Conservation (phyloP, 2,113 vertebrate species). For the Paramormyrops kingsleyae region DNA sequence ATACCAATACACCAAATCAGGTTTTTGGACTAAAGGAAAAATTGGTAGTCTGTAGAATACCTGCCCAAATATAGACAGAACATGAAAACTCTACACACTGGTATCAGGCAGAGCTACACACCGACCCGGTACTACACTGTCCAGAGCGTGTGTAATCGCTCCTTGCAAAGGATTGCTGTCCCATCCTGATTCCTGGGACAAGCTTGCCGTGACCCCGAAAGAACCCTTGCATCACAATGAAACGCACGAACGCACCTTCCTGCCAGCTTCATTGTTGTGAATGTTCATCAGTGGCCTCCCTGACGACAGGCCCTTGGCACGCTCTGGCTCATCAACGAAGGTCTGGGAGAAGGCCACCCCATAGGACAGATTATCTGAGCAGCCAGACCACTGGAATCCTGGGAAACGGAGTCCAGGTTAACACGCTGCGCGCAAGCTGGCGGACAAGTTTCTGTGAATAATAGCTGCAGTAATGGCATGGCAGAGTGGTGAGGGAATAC, state of each 20-base stretch:
- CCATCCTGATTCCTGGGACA: not conserved
- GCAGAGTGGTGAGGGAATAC: not conserved
- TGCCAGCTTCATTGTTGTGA: constrained; percentile 65
- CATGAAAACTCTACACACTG: not conserved
- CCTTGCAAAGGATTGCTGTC: not conserved
- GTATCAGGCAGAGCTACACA: not conserved
- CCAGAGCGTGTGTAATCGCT: not conserved
- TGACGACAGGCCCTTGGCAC: constrained; percentile 54
- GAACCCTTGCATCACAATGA: no score
- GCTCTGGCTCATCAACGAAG: constrained; percentile 64
- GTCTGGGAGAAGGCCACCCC: constrained; percentile 69
- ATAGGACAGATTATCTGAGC: constrained; percentile 66
- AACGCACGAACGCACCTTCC: constrained; percentile 48
- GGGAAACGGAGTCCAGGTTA: not conserved
- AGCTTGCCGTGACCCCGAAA: not conserved
- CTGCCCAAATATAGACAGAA: not conserved
- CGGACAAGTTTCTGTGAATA: not conserved
- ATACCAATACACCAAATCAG: not conserved
- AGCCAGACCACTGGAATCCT: constrained; percentile 73
- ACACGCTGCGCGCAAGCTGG: not conserved
- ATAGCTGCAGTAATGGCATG: not conserved
- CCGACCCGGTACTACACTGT: not conserved
- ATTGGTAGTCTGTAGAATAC: not conserved
- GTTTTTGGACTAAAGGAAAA: not conserved
- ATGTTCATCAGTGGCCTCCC: constrained; percentile 61